Percentiles rank a stretch among this genome's conserved stretches.
These are phyloP conservation scores for Linnaemya tessellans DNA, from an alignment of 2,888 invertebrate genomes.

Conservation along the genomic window DNA sequence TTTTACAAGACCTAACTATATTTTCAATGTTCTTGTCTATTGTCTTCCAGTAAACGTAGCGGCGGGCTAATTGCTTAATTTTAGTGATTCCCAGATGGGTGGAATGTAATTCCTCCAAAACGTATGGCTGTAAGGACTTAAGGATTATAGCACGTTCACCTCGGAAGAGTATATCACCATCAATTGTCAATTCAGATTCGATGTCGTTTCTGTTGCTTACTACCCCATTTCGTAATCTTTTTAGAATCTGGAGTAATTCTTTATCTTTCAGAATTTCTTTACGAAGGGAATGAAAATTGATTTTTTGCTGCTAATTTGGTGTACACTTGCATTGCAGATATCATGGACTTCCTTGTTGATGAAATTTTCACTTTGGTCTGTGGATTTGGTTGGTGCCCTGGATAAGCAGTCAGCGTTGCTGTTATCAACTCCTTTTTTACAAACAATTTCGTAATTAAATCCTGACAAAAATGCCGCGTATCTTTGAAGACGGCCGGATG, in stretches of 20 bases:
- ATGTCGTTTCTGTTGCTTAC: not conserved
- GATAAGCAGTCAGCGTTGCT: no score
- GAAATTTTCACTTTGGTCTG: no score
- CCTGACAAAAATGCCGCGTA: no score
- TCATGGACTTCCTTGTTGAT: slow-evolving; percentile 19
- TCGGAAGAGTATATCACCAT: slow-evolving; percentile 10
- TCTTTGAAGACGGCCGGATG: no score
- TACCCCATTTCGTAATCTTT: not conserved
- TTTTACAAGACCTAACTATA: not conserved
- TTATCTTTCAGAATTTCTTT: slow-evolving; percentile 1
- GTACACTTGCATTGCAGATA: slow-evolving; percentile 29
- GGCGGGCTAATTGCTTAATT: no score
- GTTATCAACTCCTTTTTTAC: no score
- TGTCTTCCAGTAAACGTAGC: no score
- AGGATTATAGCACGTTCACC: not conserved
- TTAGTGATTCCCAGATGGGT: no score
- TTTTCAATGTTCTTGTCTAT: no score
- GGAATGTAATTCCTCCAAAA: not conserved
- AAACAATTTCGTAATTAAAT: no score
- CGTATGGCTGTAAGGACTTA: not conserved
- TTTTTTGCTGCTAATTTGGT: slow-evolving; percentile 46
- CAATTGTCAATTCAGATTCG: slow-evolving; percentile 26
- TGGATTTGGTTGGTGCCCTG: no score
- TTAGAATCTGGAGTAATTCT: not conserved
- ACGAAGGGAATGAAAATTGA: slow-evolving; percentile 44